These are phyloP conservation scores for Orthosia gothica DNA, from an alignment of 2,888 invertebrate species.

Conservation along the genomic window DNA sequence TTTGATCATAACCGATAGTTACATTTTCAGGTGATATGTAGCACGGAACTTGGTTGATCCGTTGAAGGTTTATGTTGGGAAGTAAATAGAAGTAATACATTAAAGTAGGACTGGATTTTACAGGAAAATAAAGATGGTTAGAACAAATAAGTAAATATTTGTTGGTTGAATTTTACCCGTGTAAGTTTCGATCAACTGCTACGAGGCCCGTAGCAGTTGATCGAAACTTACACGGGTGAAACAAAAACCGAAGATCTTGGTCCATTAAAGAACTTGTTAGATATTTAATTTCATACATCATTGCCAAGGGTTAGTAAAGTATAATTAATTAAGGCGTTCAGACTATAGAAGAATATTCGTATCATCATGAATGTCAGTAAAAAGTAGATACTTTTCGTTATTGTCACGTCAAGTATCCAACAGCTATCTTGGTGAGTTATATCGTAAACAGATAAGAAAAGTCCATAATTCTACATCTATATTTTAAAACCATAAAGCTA, in stretches of 20 bases:
- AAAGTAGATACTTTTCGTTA: too few species aligned
- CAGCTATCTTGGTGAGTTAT: not conserved
- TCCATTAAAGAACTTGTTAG: too few species aligned
- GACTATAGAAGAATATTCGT: too few species aligned
- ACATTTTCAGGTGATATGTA: constrained; percentile 48
- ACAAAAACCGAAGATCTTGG: too few species aligned
- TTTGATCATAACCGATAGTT: constrained; percentile 70
- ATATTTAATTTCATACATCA: too few species aligned
- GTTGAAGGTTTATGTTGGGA: not conserved
- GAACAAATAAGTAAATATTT: not conserved
- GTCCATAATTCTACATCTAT: not conserved
- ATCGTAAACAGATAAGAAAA: constrained; percentile 6
- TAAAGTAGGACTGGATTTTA: not conserved
- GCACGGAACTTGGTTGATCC: constrained; percentile 18
- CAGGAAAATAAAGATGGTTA: not conserved
- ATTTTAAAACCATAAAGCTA: constrained; percentile 14
- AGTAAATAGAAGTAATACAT: constrained; percentile 10
- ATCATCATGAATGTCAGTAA: too few species aligned
- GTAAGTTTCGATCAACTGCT: too few species aligned
- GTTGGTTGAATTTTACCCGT: not conserved
- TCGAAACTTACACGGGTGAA: too few species aligned
- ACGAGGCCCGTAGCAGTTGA: too few species aligned
- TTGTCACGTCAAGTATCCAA: not conserved
- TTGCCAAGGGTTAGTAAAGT: too few species aligned
- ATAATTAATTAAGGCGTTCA: too few species aligned